A percentile compares a stretch with the other conserved stretches of the same genome.
phyloP scores from a whole-genome alignment of 1,140 invertebrate genomes.

The Orius laevigatus region DNA sequence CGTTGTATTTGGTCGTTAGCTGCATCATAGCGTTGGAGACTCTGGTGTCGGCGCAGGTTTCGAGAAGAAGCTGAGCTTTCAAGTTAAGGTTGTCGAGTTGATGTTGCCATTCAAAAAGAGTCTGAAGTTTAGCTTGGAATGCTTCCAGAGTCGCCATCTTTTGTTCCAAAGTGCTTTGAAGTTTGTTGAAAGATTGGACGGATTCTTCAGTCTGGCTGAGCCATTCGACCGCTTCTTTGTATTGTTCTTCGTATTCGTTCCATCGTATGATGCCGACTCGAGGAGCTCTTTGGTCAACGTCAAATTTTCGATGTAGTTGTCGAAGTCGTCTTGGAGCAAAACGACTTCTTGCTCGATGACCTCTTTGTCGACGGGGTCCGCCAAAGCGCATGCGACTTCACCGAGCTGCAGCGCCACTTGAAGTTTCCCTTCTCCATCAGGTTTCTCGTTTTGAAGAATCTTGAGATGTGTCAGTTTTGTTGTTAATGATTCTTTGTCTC shows the following conservation, averaged over 20 bases:
- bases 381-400: conserved; percentile 61
- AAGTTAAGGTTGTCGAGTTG: conserved; percentile 83
- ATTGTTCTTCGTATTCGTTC: conserved; percentile 90
- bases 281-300: conserved; percentile 65
- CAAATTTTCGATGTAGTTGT: conserved; percentile 60
- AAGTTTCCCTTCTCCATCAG: conserved; percentile 63
- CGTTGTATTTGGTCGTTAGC: conserved; percentile 85
- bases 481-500: conserved; percentile 76
- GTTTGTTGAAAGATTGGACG: conserved; percentile 78
- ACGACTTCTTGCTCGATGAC: conserved; percentile 84
- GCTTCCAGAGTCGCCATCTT: conserved; percentile 79
- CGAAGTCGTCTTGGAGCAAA: conserved; percentile 71
- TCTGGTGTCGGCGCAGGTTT: conserved; percentile 82
- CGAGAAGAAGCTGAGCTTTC: conserved; percentile 69
- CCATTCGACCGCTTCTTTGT: conserved; percentile 76
- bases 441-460: conserved; percentile 60
- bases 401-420: conserved; percentile 65
- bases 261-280: conserved; percentile 80
- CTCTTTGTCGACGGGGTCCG: conserved; percentile 71
- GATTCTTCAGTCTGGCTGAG: conserved; percentile 68
- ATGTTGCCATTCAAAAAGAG: conserved; percentile 83
- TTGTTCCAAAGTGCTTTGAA: conserved; percentile 73
- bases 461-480: conserved; percentile 73
- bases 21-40: conserved; percentile 88
- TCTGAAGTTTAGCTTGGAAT: conserved; percentile 72